Conservation (phyloP, 2,797 vertebrate genomes). For the Pyrrhura leucotis region DNA sequence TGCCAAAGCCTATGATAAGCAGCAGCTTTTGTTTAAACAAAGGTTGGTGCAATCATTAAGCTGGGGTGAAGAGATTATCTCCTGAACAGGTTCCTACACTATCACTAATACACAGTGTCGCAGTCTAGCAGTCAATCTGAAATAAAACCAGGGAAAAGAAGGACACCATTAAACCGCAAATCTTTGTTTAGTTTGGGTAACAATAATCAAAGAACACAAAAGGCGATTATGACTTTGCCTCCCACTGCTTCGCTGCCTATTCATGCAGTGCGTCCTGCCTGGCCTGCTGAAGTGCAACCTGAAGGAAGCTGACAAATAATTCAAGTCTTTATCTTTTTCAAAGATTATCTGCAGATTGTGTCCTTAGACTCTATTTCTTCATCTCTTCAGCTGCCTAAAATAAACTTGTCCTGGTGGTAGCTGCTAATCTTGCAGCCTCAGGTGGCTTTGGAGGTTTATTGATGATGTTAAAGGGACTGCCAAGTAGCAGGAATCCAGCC, state of each 20-base stretch:
- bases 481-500: not conserved
- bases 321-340: not conserved
- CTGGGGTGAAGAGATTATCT: constrained; percentile 26
- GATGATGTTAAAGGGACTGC: constrained; percentile 12
- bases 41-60: constrained; percentile 28
- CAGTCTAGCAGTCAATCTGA: constrained; percentile 15
- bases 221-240: constrained; percentile 41
- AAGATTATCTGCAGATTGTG: not conserved
- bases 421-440: constrained; percentile 3
- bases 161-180: constrained; percentile 17
- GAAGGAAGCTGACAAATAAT: not conserved
- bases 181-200: constrained; percentile 49
- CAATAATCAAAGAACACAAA: constrained; percentile 33
- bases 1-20: constrained; percentile 36
- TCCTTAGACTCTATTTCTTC: constrained; percentile 8
- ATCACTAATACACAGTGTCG: not conserved
- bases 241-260: not conserved
- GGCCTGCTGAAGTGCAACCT: not conserved
- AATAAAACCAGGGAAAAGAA: not conserved
- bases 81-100: not conserved
- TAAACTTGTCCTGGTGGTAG: not conserved
- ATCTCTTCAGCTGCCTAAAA: not conserved
- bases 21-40: constrained; percentile 13
- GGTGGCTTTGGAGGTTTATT: constrained; percentile 7
- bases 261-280: not conserved